A percentile compares a stretch with the other conserved stretches of the same genome.
Conservation (phyloP, 2,113 vertebrate genomes). For the Leucoraja erinaceus region DNA sequence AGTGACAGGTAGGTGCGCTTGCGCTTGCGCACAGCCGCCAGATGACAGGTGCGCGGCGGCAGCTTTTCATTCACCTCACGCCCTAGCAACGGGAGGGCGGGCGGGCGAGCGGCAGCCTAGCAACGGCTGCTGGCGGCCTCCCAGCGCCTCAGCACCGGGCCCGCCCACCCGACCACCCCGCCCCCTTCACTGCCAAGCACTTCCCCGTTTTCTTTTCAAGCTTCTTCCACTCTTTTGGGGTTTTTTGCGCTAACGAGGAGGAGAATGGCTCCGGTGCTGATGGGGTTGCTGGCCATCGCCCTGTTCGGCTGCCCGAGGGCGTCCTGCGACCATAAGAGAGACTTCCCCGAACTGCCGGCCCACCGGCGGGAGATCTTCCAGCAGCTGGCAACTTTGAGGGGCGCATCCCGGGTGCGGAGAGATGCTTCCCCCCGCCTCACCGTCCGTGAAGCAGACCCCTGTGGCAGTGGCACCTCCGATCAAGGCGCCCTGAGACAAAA, state of each 20-base stretch:
- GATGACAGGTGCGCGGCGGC: slow-evolving; percentile 6
- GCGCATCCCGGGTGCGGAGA: not conserved
- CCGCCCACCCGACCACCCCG: not conserved
- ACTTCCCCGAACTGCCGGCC: not conserved
- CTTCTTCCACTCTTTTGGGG: not conserved
- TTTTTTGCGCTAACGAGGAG: not conserved
- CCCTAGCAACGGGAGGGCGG: not conserved
- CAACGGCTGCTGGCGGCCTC: not conserved
- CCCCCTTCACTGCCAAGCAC: not conserved
- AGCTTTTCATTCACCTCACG: not conserved
- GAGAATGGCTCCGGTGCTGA: not conserved
- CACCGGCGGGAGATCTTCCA: not conserved
- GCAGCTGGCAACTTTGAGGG: slow-evolving; percentile 4
- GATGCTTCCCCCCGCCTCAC: not conserved
- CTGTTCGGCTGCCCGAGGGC: not conserved
- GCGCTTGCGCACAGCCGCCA: not conserved
- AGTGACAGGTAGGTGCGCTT: too few relatives aligned
- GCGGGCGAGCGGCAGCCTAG: not conserved
- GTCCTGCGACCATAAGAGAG: slow-evolving; percentile 1
- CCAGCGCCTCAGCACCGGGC: not conserved
- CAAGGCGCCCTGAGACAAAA: not conserved
- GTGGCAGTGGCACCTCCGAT: not conserved
- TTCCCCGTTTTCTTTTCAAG: slow-evolving; percentile 21
- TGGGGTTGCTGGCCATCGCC: not conserved
- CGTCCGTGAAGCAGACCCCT: not conserved